Evolutionary conservation across 2,113 vertebrate genomes (phyloP).

Genomic region (Odontophorus gujanensis): DNA sequence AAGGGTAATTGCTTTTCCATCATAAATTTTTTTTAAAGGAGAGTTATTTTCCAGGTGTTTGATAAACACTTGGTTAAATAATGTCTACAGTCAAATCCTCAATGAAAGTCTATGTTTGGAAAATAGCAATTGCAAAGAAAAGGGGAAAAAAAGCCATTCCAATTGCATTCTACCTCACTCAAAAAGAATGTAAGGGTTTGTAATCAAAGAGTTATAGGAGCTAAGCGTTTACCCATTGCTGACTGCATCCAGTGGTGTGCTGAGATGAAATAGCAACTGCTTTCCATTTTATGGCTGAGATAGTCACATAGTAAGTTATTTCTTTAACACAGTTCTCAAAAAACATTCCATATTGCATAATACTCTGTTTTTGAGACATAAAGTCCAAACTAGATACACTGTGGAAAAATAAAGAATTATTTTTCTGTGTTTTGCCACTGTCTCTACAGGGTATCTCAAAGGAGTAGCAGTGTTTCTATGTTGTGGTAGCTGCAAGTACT

Average conservation of each 20-base stretch:
- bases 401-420: not conserved
- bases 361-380: not conserved
- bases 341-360: not conserved
- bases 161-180: not conserved
- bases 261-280: not conserved
- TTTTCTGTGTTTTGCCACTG: not conserved
- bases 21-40: constrained; percentile 4
- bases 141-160: not conserved
- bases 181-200: not conserved
- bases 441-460: not conserved
- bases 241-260: not conserved
- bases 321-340: not conserved
- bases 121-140: constrained; percentile 3
- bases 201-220: not conserved
- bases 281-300: not conserved
- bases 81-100: constrained; percentile 15
- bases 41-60: constrained; percentile 63
- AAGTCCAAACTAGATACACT: not conserved
- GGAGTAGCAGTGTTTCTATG: not conserved
- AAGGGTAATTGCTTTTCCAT: constrained; percentile 67
- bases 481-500: not conserved
- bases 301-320: not conserved
- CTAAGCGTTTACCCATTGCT: not conserved
- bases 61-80: constrained; percentile 57
- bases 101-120: not conserved